phyloP scores from a whole-genome alignment of 2,888 invertebrate species.

The Monoplex corrugatus region DNA sequence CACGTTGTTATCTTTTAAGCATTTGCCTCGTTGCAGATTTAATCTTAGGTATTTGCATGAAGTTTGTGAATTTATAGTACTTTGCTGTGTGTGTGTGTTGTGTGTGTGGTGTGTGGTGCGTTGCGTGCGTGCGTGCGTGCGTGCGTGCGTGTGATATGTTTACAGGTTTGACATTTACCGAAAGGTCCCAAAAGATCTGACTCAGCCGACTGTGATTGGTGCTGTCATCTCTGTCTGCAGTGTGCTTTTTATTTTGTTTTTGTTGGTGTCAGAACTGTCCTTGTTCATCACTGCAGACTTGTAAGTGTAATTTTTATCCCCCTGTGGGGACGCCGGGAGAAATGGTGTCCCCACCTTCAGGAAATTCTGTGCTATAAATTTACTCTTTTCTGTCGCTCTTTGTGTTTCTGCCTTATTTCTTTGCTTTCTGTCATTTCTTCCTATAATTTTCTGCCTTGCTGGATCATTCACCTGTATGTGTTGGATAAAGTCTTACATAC shows the following conservation, averaged over 20 bases:
- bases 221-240: constrained; percentile 84
- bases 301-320: constrained; percentile 80
- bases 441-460: too few species aligned
- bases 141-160: constrained; percentile 21
- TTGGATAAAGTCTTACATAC: too few species aligned
- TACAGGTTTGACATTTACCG: constrained; percentile 85
- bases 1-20: too few species aligned
- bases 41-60: background rate
- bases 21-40: too few species aligned
- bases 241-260: constrained; percentile 82
- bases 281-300: constrained; percentile 83
- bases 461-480: too few species aligned
- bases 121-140: background rate
- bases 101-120: background rate
- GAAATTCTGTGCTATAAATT: too few species aligned
- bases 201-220: constrained; percentile 84
- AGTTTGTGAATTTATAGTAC: background rate
- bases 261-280: constrained; percentile 83
- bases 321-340: too few species aligned
- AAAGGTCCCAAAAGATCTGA: constrained; percentile 85
- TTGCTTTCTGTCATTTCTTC: background rate
- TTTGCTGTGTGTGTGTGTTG: background rate
- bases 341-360: too few species aligned
- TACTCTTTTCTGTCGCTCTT: constrained; percentile 1
- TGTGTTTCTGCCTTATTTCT: background rate